Evolutionary conservation across 2,113 vertebrate species (phyloP).

Genomic region (Callithrix jacchus): DNA sequence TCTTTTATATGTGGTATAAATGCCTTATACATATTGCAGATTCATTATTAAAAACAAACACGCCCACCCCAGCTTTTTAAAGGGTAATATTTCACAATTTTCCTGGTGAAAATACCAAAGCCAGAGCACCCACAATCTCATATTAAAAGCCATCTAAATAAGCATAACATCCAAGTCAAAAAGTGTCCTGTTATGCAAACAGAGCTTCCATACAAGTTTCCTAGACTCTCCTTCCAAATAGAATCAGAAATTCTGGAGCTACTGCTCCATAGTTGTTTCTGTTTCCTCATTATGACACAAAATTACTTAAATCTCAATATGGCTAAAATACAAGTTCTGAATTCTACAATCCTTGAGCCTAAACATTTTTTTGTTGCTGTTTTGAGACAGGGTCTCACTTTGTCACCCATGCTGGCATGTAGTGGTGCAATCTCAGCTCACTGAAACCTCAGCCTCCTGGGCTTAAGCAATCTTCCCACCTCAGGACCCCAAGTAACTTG

Average conservation of each 20-base stretch:
- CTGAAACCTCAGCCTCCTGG: no score
- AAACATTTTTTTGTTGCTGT: not conserved
- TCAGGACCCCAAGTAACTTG: no score
- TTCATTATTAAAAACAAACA: not conserved
- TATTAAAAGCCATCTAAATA: not conserved
- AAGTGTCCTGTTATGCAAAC: not conserved
- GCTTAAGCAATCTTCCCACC: no score
- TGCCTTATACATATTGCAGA: not conserved
- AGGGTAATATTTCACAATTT: not conserved
- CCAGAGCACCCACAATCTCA: not conserved
- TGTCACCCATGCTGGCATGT: no score
- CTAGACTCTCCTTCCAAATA: not conserved
- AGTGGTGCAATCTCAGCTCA: no score
- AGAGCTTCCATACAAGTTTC: not conserved
- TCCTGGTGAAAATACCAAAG: not conserved
- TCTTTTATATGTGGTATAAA: not conserved
- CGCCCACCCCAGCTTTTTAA: not conserved
- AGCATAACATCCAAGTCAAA: not conserved
- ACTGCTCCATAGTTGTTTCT: not conserved
- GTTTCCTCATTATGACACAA: not conserved
- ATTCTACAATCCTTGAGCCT: not conserved
- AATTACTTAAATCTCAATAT: not conserved
- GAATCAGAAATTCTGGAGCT: not conserved
- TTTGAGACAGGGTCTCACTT: no score
- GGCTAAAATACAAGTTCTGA: not conserved